Percentiles rank a stretch among this genome's conserved stretches.
These are phyloP conservation scores for Thalassarche chlororhynchos DNA, from an alignment of 2,113 vertebrate species.

Conservation along the genomic window DNA sequence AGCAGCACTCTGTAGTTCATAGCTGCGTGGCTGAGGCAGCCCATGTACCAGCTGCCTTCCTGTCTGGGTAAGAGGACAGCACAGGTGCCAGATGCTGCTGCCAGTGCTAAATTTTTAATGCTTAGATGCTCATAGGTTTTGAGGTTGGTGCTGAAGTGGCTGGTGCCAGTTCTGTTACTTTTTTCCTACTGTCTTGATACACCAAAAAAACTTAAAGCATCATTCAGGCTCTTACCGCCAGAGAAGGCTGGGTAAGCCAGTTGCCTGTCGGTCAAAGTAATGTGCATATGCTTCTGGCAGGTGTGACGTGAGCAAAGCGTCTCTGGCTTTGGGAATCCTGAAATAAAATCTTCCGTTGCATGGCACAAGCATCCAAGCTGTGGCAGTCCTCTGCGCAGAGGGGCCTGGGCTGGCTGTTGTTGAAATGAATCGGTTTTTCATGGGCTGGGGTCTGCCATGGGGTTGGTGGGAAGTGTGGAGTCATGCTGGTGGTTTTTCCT, in stretches of 20 bases:
- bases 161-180: background rate
- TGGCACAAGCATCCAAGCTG: background rate
- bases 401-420: background rate
- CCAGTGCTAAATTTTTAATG: background rate
- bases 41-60: background rate
- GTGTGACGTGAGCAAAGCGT: background rate
- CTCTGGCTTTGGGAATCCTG: background rate
- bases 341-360: background rate
- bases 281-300: background rate
- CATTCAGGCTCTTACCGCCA: accelerated
- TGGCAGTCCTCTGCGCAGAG: background rate
- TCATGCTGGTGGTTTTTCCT: background rate
- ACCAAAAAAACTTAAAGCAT: background rate
- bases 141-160: background rate
- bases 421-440: background rate
- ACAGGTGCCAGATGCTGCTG: background rate
- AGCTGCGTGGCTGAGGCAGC: background rate
- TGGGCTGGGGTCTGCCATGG: background rate
- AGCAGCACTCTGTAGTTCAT: background rate
- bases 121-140: background rate
- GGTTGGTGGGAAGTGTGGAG: background rate
- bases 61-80: background rate
- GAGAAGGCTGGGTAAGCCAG: background rate
- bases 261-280: background rate
- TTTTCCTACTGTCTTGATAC: background rate